Conservation (phyloP, 2,113 vertebrate genomes). For the Sphyrna mokarran region DNA sequence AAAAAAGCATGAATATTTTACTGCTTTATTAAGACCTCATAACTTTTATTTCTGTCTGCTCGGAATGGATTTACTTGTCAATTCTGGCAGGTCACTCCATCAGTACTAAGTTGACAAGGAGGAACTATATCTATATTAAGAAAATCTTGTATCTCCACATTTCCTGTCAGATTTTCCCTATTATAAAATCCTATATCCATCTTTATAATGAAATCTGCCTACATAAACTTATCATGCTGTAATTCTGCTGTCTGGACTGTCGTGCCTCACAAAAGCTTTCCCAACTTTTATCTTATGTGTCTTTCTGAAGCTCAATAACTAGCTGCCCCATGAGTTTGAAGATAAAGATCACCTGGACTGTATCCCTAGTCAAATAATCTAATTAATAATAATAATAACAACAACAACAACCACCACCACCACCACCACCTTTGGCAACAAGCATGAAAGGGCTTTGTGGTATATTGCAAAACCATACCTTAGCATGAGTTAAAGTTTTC, state of each 20-base stretch:
- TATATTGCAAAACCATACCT: neutral
- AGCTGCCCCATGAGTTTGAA: neutral
- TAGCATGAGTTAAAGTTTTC: neutral
- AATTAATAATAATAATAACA: neutral
- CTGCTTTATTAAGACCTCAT: neutral
- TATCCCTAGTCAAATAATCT: neutral
- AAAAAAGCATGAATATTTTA: neutral
- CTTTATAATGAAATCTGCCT: neutral
- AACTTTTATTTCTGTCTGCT: neutral
- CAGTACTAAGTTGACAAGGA: neutral
- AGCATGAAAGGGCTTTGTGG: neutral
- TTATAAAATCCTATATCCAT: neutral
- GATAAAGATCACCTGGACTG: neutral
- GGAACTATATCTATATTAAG: neutral
- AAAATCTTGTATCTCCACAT: neutral
- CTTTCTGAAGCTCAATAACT: too few species aligned
- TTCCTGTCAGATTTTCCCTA: neutral
- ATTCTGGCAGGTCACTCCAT: slow-evolving; percentile 2
- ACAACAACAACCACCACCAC: too few species aligned
- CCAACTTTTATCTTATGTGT: neutral
- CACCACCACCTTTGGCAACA: neutral
- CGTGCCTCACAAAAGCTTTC: neutral
- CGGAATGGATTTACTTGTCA: neutral
- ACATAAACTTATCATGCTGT: neutral
- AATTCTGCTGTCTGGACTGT: neutral